Base-by-base conservation (phyloP, 2,888 invertebrate genomes). In the Rugalucina vietnamica region DNA sequence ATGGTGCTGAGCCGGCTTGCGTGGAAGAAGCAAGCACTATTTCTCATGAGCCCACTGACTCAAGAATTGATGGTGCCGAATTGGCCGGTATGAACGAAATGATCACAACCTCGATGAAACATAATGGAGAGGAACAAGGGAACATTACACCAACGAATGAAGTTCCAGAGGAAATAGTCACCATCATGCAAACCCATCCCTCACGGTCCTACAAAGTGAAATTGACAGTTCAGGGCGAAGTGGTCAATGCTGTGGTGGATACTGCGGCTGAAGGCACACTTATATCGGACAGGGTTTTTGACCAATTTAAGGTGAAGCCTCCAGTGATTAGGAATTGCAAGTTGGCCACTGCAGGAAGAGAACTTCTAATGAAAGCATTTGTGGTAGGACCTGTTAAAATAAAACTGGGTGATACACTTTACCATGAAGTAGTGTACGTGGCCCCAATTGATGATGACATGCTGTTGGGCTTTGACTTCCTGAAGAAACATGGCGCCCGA, bases 401-500 rank as follows among this genome's bases (percentile, higher is more conserved):
- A n/a, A 37, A 49, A 37, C 29, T 86, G 5, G 84, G 86, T 4
- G 49, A 36, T 14, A 73, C 37, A 36, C 24, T 32, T 21, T 88
- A 70, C 49, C 14, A 77, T 12, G 75, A 77, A 32, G 65, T 78
- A 14, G 71, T 82, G 14, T 82, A 82, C 78, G 88, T 88, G 32
- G 84, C 84, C 3, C 88, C 82, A 14, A 87, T 85, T 5, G 70
- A 73, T 2, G 86, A 86, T 78, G 84, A 88, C 5, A 81, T 88
- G 83, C 32, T 85, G 49, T 50, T 81, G n/a, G 84, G 86, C 14
- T 50, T 82, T 8, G 81, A 88, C 27, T 77, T 86, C 29, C 49
- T 87, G 36, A 21, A 36, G 24, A 37, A 39, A n/a, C 32, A 50
- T 49, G 49, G 49, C 8, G 82, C 69, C 2, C 14, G 43, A 4